These are phyloP conservation scores for Eristalis pertinax DNA, from an alignment of 2,888 invertebrate species.

Conservation along the genomic window DNA sequence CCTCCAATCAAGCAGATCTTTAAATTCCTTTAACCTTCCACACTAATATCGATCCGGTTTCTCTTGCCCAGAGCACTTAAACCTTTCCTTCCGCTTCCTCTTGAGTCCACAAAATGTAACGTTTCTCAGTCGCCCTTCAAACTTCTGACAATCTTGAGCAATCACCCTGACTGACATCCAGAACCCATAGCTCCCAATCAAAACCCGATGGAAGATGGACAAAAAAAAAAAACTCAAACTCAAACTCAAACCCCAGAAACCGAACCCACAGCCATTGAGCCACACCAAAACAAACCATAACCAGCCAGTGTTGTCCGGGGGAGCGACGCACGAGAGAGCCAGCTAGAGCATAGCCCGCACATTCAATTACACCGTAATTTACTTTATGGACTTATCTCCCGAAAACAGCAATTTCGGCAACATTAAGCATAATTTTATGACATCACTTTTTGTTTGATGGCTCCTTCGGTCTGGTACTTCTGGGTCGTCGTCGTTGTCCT, in stretches of 20 bases:
- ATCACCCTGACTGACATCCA: conserved; percentile 66
- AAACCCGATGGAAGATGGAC: conserved; percentile 33
- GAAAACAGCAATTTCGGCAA: conserved; percentile 80
- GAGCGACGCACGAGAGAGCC: conserved; percentile 58
- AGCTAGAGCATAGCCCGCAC: conserved; percentile 73
- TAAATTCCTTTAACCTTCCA: not conserved
- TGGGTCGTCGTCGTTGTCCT: conserved; percentile 17
- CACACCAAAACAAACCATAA: conserved; percentile 70
- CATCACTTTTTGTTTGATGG: conserved; percentile 77
- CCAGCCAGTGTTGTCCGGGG: conserved; percentile 18
- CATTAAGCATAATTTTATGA: conserved; percentile 81
- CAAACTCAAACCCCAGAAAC: conserved; percentile 17
- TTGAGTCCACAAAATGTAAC: not conserved
- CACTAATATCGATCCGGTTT: conserved; percentile 19
- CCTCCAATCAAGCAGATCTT: not conserved
- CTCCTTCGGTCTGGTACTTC: conserved; percentile 68
- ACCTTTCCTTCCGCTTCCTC: not conserved
- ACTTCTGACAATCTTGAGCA: conserved; percentile 62
- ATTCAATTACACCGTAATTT: conserved; percentile 80
- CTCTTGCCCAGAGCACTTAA: conserved; percentile 9
- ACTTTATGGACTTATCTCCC: conserved; percentile 80
- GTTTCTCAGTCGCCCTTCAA: conserved; percentile 51
- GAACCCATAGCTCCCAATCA: conserved; percentile 15
- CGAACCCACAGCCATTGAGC: conserved; percentile 29
- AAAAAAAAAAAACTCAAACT: conserved; percentile 33